Percentiles rank a stretch among this genome's conserved stretches.
Conservation (phyloP, 92 coral and sea anemone genomes). For the Epizoanthus stellaris region DNA sequence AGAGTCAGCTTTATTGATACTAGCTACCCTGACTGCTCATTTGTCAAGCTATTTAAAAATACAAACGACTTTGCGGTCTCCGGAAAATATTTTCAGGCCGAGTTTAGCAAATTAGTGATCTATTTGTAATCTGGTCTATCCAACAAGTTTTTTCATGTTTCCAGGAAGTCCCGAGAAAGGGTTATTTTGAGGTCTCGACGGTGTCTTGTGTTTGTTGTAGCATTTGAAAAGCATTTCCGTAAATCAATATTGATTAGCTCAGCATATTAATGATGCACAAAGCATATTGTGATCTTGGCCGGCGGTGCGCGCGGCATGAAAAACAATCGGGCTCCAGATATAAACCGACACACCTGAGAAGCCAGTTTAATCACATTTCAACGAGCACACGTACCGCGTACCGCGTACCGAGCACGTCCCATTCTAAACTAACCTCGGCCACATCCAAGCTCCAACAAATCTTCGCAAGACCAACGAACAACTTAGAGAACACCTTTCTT, state of each 20-base stretch:
- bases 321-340: slow-evolving; percentile 13
- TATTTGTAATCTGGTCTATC: background rate
- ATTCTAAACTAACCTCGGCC: background rate
- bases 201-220: slow-evolving; percentile 13
- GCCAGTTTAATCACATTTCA: background rate
- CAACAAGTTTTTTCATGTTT: background rate
- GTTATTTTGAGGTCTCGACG: background rate
- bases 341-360: background rate
- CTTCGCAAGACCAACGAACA: too few relatives aligned
- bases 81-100: too few relatives aligned
- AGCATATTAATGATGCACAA: slow-evolving; percentile 36
- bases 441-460: background rate
- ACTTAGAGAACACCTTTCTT: background rate
- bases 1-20: background rate
- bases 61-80: background rate
- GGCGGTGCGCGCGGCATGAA: slow-evolving; percentile 4
- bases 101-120: too few relatives aligned
- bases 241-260: slow-evolving; percentile 39
- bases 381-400: background rate
- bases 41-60: slow-evolving; percentile 17
- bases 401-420: background rate
- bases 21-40: slow-evolving; percentile 27
- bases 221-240: slow-evolving; percentile 33
- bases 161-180: background rate
- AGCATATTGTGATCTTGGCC: slow-evolving; percentile 26